phyloP scores from a whole-genome alignment of 2,888 invertebrate species.

The Nycteola revayana region DNA sequence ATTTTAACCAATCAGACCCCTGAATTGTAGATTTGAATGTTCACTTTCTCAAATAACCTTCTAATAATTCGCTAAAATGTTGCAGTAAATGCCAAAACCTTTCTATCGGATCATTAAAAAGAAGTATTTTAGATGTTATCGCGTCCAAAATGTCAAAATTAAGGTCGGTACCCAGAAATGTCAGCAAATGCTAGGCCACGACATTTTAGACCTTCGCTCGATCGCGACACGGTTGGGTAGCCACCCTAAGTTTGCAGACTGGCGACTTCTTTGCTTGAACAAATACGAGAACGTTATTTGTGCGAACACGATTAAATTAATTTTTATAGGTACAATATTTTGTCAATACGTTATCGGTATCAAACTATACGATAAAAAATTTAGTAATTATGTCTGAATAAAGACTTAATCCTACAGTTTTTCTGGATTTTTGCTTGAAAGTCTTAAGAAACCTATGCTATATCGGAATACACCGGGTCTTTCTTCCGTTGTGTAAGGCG shows the following conservation, averaged over 20 bases:
- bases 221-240: conserved; percentile 36
- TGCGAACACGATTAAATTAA: background rate
- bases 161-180: conserved; percentile 47
- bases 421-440: no score
- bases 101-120: conserved; percentile 28
- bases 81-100: conserved; percentile 22
- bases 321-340: no score
- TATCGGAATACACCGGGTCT: no score
- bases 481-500: no score
- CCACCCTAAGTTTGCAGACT: conserved; percentile 35
- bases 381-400: no score
- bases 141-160: conserved; percentile 52
- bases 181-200: conserved; percentile 47
- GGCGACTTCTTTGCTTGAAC: conserved; percentile 13
- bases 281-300: conserved; percentile 5
- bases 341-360: no score
- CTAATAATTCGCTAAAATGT: conserved; percentile 14
- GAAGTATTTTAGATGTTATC: conserved; percentile 23
- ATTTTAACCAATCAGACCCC: conserved; percentile 2
- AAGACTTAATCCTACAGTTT: no score
- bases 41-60: conserved; percentile 1
- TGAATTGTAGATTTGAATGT: no score
- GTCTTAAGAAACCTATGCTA: no score
- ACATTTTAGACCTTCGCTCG: conserved; percentile 42
- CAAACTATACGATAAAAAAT: no score